phyloP scores from a whole-genome alignment of 2,797 vertebrate genomes.

The Anguilla anguilla region DNA sequence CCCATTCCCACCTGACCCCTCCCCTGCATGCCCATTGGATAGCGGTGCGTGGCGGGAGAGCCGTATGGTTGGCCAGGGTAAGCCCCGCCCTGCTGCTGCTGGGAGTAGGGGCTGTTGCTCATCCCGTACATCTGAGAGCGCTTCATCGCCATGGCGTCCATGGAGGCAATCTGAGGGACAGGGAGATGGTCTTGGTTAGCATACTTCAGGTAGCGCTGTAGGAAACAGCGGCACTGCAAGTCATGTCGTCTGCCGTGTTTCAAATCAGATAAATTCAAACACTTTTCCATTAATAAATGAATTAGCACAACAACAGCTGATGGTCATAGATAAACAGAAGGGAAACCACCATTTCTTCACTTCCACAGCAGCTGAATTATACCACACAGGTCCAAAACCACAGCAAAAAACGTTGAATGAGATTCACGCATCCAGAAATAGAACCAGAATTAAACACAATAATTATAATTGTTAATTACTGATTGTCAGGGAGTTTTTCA shows the following conservation, averaged over 20 bases:
- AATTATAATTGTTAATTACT: neutral
- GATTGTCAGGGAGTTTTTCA: neutral
- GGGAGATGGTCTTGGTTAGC: constrained; percentile 14
- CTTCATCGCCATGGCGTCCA: constrained; percentile 92
- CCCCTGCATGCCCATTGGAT: constrained; percentile 83
- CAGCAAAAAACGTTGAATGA: neutral
- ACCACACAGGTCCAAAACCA: neutral
- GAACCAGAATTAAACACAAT: neutral
- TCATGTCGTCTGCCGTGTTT: constrained; percentile 53
- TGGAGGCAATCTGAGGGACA: constrained; percentile 76
- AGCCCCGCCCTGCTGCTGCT: constrained; percentile 81
- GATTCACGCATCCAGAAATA: neutral
- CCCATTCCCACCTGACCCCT: constrained; percentile 82
- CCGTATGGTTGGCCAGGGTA: constrained; percentile 84
- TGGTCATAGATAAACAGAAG: neutral
- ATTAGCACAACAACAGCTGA: neutral
- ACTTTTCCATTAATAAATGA: neutral
- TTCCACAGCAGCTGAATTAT: neutral
- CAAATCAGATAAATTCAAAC: neutral
- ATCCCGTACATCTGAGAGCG: constrained; percentile 87
- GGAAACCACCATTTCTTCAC: neutral
- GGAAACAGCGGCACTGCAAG: constrained; percentile 21
- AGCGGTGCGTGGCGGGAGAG: constrained; percentile 82
- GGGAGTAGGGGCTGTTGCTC: constrained; percentile 82
- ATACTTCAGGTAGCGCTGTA: neutral